Conservation (phyloP, 2,888 invertebrate species). For the Leucoma salicis region DNA sequence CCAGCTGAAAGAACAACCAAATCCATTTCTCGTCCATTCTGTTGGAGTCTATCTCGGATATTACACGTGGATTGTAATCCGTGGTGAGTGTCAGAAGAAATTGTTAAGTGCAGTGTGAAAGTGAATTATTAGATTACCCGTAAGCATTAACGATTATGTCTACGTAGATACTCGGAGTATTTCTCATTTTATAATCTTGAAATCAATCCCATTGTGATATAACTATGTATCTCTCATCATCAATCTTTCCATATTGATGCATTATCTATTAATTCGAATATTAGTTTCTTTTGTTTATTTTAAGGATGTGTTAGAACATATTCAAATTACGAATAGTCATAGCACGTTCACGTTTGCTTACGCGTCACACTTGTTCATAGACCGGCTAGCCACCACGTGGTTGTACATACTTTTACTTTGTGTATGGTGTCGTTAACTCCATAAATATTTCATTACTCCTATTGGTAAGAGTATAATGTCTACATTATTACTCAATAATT, state of each 20-base stretch:
- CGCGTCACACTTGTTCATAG: constrained; percentile 70
- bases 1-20: constrained; percentile 72
- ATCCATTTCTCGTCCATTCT: constrained; percentile 85
- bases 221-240: background rate
- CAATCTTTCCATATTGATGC: constrained; percentile 16
- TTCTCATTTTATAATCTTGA: background rate
- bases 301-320: constrained; percentile 7
- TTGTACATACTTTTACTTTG: constrained; percentile 45
- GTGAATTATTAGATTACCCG: constrained; percentile 47
- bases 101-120: constrained; percentile 70
- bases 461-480: background rate
- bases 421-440: constrained; percentile 14
- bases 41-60: constrained; percentile 86
- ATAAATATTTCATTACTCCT: background rate
- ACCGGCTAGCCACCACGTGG: constrained; percentile 80
- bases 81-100: constrained; percentile 78
- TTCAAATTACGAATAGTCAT: constrained; percentile 48
- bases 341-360: constrained; percentile 58
- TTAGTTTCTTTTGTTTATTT: constrained; percentile 33
- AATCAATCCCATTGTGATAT: background rate
- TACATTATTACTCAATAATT: constrained; percentile 12
- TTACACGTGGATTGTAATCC: constrained; percentile 80
- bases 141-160: constrained; percentile 36
- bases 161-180: background rate
- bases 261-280: constrained; percentile 10